Percentiles rank a stretch among this genome's conserved stretches.
Evolutionary conservation across 2,888 invertebrate genomes (phyloP).

Genomic region (Eretmocerus hayati): DNA sequence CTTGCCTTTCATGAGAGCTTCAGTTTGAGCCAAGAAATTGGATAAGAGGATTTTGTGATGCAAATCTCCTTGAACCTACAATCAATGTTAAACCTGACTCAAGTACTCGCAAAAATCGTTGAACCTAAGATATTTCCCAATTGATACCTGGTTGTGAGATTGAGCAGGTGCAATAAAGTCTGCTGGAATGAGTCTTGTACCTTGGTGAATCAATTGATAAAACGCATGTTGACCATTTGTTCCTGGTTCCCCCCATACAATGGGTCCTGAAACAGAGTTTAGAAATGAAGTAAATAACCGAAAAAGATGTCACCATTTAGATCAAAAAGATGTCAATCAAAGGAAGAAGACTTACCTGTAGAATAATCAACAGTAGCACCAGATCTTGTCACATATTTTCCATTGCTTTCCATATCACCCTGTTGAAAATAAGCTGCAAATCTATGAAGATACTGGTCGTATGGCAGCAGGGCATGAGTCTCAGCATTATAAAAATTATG

Average conservation of each 20-base stretch:
- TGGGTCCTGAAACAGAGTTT: slow-evolving; percentile 34
- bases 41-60: slow-evolving; percentile 94
- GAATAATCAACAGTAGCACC: slow-evolving; percentile 54
- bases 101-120: no score
- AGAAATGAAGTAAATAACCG: neutral
- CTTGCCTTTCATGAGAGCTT: slow-evolving; percentile 89
- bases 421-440: slow-evolving; percentile 99
- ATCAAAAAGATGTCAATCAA: neutral
- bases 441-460: slow-evolving; percentile 97
- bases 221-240: slow-evolving; percentile 99
- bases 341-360: slow-evolving; percentile 44
- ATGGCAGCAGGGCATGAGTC: slow-evolving; percentile 92
- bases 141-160: slow-evolving; percentile 65
- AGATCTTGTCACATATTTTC: slow-evolving; percentile 79
- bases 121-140: no score
- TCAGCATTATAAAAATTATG: slow-evolving; percentile 90
- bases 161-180: slow-evolving; percentile 94
- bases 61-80: slow-evolving; percentile 56
- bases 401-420: slow-evolving; percentile 99
- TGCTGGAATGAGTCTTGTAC: slow-evolving; percentile 82
- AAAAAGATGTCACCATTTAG: no score
- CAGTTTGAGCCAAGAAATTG: slow-evolving; percentile 98
- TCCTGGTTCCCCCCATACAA: slow-evolving; percentile 92
- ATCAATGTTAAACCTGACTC: no score
- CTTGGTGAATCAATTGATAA: slow-evolving; percentile 98